A percentile compares a stretch with the other conserved stretches of the same genome.
These are phyloP conservation scores for Agapornis canus DNA, from an alignment of 2,797 vertebrate genomes.

Conservation along the genomic window DNA sequence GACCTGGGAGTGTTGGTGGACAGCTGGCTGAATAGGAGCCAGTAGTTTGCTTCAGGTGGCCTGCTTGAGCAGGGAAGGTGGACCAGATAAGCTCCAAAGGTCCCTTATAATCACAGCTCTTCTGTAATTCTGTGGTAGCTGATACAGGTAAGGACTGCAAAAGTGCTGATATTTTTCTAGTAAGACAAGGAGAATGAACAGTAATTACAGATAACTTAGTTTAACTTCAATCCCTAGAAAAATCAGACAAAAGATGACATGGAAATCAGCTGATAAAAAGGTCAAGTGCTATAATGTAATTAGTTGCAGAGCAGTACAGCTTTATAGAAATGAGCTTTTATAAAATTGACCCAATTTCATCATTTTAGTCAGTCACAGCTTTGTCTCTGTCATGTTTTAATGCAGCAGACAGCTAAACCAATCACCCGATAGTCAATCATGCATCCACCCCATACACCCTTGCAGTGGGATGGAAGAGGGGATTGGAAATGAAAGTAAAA, in stretches of 20 bases:
- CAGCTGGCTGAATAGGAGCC: not conserved
- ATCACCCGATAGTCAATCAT: not conserved
- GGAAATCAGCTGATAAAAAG: not conserved
- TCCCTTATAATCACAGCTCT: not conserved
- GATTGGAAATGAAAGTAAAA: not conserved
- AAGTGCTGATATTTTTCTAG: not conserved
- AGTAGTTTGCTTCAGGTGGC: not conserved
- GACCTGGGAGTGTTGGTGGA: not conserved
- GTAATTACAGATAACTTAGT: not conserved
- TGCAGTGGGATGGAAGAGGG: not conserved
- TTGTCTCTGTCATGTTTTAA: not conserved
- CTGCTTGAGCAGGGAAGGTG: not conserved
- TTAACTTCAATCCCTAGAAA: not conserved
- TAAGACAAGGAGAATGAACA: not conserved
- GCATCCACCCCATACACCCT: not conserved
- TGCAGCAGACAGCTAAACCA: not conserved
- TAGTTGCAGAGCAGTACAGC: not conserved
- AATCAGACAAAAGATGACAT: not conserved
- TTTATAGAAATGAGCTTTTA: not conserved
- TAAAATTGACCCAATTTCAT: not conserved
- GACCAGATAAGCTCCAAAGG: not conserved
- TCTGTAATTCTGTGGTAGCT: not conserved
- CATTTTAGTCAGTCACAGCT: not conserved
- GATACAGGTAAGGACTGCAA: not conserved
- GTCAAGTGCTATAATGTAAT: not conserved